Percentiles rank a stretch among this genome's conserved stretches.
These are phyloP conservation scores for Pleuronectes platessa DNA, from an alignment of 2,113 vertebrate species.

Conservation along the genomic window DNA sequence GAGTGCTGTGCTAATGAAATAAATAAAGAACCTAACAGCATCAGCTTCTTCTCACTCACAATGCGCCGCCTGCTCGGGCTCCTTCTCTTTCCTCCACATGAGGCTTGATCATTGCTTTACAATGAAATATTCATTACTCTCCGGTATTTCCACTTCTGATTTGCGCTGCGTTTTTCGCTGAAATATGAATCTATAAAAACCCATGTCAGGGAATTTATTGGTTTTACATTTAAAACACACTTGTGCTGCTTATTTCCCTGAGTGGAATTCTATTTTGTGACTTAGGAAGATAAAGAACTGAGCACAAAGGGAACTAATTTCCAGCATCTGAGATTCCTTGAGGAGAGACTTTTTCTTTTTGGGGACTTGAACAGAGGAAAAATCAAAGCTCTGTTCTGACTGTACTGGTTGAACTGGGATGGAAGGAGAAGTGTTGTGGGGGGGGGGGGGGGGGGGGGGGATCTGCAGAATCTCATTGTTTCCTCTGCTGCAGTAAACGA, in stretches of 20 bases:
- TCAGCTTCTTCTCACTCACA: conserved; percentile 55
- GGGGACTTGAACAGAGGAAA: not conserved
- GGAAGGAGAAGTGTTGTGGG: not conserved
- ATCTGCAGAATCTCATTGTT: not conserved
- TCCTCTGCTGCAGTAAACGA: not conserved
- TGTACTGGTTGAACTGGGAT: not conserved
- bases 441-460: no score
- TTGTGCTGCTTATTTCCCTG: conserved; percentile 34
- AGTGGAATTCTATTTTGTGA: conserved; percentile 52
- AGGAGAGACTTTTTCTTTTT: not conserved
- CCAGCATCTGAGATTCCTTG: conserved; percentile 45
- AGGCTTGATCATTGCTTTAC: conserved; percentile 51
- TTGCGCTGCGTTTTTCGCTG: conserved; percentile 20
- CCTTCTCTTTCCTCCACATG: conserved; percentile 36
- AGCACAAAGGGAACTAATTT: conserved; percentile 60
- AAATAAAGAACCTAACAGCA: conserved; percentile 65
- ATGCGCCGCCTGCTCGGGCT: not conserved
- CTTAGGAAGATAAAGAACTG: conserved; percentile 58
- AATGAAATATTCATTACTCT: conserved; percentile 79
- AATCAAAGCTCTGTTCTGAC: not conserved
- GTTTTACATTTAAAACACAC: conserved; percentile 63
- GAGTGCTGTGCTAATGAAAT: conserved; percentile 70
- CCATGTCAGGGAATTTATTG: conserved; percentile 60
- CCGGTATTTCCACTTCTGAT: conserved; percentile 62
- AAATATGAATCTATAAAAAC: conserved; percentile 61